Evolutionary conservation across 2,888 invertebrate genomes (phyloP).

Genomic region (Drosophila mulleri): DNA sequence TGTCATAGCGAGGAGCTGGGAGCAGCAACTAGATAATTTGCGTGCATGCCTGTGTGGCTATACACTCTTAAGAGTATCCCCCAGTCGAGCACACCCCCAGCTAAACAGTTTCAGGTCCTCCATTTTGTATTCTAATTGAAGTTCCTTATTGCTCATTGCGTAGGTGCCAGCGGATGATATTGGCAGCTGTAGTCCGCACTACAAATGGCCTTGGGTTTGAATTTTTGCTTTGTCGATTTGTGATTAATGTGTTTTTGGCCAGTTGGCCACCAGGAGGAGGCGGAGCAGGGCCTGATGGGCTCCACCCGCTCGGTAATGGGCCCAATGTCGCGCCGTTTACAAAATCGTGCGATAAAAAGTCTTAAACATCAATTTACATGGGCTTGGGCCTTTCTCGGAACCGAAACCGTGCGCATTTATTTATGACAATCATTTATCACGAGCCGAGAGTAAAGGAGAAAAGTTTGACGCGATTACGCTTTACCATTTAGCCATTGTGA

Average conservation of each 20-base stretch:
- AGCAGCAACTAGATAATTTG: too few species aligned
- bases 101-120: too few species aligned
- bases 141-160: background rate
- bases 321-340: constrained; percentile 55
- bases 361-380: constrained; percentile 81
- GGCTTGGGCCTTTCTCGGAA: constrained; percentile 52
- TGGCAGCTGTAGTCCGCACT: constrained; percentile 34
- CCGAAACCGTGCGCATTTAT: constrained; percentile 66
- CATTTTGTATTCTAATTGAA: constrained; percentile 5
- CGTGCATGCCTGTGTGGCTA: too few species aligned
- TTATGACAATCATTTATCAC: constrained; percentile 84
- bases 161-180: background rate
- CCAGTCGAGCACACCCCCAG: background rate
- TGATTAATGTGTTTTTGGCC: constrained; percentile 71
- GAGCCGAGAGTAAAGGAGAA: constrained; percentile 61
- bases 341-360: constrained; percentile 80
- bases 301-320: constrained; percentile 28
- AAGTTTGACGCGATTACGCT: constrained; percentile 78
- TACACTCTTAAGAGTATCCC: background rate
- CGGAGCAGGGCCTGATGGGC: background rate
- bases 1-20: background rate
- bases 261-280: background rate
- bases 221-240: constrained; percentile 65
- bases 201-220: constrained; percentile 69
- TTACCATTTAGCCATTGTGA: constrained; percentile 70